Percentiles rank a stretch among this genome's conserved stretches.
Evolutionary conservation across 2,888 invertebrate species (phyloP).

Genomic region (Gnatocerus cornutus): DNA sequence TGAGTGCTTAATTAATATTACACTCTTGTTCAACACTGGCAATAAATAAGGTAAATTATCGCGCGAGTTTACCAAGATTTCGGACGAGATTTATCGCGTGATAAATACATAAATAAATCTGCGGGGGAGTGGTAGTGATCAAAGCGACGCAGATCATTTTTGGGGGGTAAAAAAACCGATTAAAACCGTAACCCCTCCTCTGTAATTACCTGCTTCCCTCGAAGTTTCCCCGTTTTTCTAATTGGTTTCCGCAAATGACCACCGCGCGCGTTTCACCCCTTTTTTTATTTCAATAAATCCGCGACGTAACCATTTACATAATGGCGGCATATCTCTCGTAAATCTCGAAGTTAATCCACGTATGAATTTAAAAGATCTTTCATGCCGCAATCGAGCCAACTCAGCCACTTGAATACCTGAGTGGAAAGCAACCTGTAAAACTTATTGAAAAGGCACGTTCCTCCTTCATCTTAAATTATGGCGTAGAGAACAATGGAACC

Average conservation of each 20-base stretch:
- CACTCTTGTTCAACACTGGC: constrained; percentile 64
- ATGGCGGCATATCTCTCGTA: constrained; percentile 28
- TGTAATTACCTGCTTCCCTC: constrained; percentile 5
- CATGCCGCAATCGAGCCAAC: constrained; percentile 63
- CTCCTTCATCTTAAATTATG: constrained; percentile 59
- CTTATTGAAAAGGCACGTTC: constrained; percentile 64
- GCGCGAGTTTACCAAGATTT: constrained; percentile 60
- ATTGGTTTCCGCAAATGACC: constrained; percentile 2
- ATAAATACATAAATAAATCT: constrained; percentile 14
- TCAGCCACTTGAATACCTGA: constrained; percentile 64
- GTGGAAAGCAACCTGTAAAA: constrained; percentile 60
- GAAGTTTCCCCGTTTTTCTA: constrained; percentile 7
- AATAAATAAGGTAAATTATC: constrained; percentile 67
- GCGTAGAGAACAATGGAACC: constrained; percentile 58
- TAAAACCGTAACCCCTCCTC: background rate
- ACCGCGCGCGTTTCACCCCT: background rate
- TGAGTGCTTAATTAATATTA: constrained; percentile 69
- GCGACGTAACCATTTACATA: constrained; percentile 24
- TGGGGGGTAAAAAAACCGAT: constrained; percentile 5
- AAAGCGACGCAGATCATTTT: background rate
- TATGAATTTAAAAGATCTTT: constrained; percentile 64
- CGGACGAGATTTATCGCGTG: constrained; percentile 33
- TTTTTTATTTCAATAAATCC: constrained; percentile 36
- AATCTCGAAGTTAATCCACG: constrained; percentile 56
- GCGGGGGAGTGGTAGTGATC: background rate